A percentile compares a stretch with the other conserved stretches of the same genome.
Evolutionary conservation across 92 coral and sea anemone species (phyloP).

Genomic region (Actinostola sp.): DNA sequence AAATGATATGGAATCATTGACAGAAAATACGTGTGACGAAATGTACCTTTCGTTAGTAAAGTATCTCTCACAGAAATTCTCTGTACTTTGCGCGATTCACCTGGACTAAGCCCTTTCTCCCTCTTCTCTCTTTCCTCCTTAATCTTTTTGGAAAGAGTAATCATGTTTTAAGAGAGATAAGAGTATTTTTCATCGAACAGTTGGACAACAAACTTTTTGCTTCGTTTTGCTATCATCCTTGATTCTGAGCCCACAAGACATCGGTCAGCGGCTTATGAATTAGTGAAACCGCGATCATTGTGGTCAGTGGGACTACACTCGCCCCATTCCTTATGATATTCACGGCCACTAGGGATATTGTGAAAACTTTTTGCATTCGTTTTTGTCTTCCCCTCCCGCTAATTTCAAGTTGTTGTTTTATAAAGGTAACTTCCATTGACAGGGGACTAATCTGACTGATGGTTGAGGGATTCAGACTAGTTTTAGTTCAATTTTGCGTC

Average conservation of each 20-base stretch:
- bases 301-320: conserved; percentile 3
- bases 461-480: too few relatives aligned
- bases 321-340: background rate
- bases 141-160: conserved; percentile 94
- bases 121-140: conserved; percentile 92
- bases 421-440: too few relatives aligned
- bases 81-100: conserved; percentile 54
- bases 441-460: too few relatives aligned
- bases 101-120: conserved; percentile 52
- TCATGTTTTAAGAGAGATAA: conserved; percentile 62
- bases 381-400: background rate
- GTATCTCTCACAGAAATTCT: conserved; percentile 88
- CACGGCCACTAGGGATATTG: conserved; percentile 1
- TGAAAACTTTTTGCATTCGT: background rate
- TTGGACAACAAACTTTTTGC: conserved; percentile 15
- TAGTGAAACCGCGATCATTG: conserved; percentile 17
- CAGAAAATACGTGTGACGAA: conserved; percentile 2
- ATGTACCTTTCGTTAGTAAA: conserved; percentile 82
- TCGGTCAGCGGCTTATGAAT: conserved; percentile 11
- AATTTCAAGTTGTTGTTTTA: too few relatives aligned
- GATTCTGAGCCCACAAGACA: conserved; percentile 20
- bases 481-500: background rate
- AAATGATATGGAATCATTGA: background rate
- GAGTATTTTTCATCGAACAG: conserved; percentile 48
- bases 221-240: conserved; percentile 41